Percentiles rank a stretch among this genome's conserved stretches.
Evolutionary conservation across 1,140 invertebrate genomes (phyloP).

Genomic region (Subanguina moxae): DNA sequence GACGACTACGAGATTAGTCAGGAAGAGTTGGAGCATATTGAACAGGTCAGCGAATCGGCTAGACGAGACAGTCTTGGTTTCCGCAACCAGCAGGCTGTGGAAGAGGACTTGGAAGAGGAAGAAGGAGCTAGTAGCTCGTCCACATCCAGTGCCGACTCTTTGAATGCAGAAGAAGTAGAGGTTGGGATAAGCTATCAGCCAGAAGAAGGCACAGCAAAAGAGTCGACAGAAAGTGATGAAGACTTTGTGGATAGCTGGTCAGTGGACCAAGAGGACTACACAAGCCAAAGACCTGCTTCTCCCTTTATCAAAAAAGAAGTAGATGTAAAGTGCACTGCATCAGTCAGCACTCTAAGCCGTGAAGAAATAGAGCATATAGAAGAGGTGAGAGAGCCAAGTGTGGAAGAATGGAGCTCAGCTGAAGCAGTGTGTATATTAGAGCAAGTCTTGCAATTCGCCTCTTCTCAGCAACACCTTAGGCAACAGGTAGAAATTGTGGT

Average conservation of each 20-base stretch:
- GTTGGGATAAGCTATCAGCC: too few relatives aligned
- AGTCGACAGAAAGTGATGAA: neutral
- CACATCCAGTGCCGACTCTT: neutral
- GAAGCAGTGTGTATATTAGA: too few relatives aligned
- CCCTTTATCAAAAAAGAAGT: neutral
- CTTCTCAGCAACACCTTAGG: too few relatives aligned
- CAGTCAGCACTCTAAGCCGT: neutral
- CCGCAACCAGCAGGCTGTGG: neutral
- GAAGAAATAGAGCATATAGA: neutral
- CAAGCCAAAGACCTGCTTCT: neutral
- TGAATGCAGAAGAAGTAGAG: neutral
- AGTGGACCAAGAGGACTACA: too few relatives aligned
- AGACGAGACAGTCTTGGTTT: neutral
- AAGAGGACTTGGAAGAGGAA: neutral
- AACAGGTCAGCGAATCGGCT: neutral
- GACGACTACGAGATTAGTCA: slow-evolving; percentile 1
- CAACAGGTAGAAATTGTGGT: too few relatives aligned
- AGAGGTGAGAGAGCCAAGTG: neutral
- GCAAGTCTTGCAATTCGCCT: too few relatives aligned
- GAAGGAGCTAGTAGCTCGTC: neutral
- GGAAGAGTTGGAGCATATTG: slow-evolving; percentile 1
- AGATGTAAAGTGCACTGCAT: neutral
- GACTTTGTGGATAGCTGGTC: neutral
- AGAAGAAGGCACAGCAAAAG: neutral
- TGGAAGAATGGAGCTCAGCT: neutral